phyloP scores from a whole-genome alignment of 1,140 invertebrate genomes.

The Nomia melanderi region DNA sequence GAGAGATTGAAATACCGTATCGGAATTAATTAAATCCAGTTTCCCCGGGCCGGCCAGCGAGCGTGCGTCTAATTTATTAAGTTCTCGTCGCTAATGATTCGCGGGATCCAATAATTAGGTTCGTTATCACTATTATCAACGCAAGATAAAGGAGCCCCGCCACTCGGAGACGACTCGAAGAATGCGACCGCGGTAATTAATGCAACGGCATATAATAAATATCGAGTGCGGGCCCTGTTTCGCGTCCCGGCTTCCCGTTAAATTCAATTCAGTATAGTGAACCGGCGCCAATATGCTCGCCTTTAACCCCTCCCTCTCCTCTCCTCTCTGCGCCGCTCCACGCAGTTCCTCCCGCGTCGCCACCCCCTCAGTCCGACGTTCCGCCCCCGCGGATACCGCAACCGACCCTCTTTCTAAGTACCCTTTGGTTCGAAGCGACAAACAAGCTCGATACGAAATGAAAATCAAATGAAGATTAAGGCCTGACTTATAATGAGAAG shows the following conservation, averaged over 20 bases:
- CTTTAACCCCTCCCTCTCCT: conserved; percentile 50
- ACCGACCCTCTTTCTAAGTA: conserved; percentile 55
- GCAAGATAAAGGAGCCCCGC: conserved; percentile 61
- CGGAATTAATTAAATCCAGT: conserved; percentile 64
- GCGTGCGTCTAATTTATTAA: conserved; percentile 67
- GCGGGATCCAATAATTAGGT: conserved; percentile 68
- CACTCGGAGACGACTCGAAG: conserved; percentile 55
- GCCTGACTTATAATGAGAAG: conserved; percentile 54
- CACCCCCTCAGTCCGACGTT: too few relatives aligned
- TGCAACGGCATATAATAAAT: conserved; percentile 75
- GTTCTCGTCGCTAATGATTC: conserved; percentile 63
- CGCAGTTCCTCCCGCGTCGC: conserved; percentile 25
- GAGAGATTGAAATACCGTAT: conserved; percentile 52
- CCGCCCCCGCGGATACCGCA: conserved; percentile 19
- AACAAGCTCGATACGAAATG: conserved; percentile 56
- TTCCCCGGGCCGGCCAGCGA: conserved; percentile 52
- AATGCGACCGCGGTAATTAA: conserved; percentile 75
- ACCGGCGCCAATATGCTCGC: conserved; percentile 67
- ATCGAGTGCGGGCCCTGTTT: conserved; percentile 75
- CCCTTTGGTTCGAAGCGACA: conserved; percentile 60
- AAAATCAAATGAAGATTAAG: conserved; percentile 57
- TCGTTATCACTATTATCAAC: conserved; percentile 69
- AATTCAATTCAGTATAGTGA: conserved; percentile 74
- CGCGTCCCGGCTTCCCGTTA: conserved; percentile 71
- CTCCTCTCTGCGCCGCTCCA: conserved; percentile 32